Conservation (phyloP, 2,113 vertebrate genomes). For the Pimephales promelas region DNA sequence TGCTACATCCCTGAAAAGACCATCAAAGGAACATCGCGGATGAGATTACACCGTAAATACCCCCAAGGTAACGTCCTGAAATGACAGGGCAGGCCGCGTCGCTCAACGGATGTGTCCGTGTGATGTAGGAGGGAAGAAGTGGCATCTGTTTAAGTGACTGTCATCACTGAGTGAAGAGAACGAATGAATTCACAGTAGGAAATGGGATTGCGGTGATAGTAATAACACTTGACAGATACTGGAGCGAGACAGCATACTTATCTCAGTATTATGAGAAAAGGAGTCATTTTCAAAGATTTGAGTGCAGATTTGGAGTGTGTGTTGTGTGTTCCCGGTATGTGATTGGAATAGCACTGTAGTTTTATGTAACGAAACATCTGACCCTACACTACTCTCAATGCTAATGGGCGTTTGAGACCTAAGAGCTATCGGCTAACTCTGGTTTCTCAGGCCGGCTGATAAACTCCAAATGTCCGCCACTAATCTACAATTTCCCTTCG, state of each 20-base stretch:
- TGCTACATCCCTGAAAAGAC: neutral
- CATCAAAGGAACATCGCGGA: slow-evolving; percentile 6
- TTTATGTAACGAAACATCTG: slow-evolving; percentile 53
- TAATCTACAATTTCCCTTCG: slow-evolving; percentile 28
- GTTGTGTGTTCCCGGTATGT: slow-evolving; percentile 11
- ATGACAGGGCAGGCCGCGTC: slow-evolving; percentile 53
- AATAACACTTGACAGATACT: slow-evolving; percentile 73
- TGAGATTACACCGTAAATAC: slow-evolving; percentile 49
- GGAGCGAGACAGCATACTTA: slow-evolving; percentile 69
- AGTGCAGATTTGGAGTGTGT: slow-evolving; percentile 38
- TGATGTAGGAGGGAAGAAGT: slow-evolving; percentile 60
- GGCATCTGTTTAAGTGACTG: slow-evolving; percentile 71
- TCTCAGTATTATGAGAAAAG: slow-evolving; percentile 70
- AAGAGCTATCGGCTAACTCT: slow-evolving; percentile 37
- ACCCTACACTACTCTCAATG: slow-evolving; percentile 56
- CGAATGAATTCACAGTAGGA: slow-evolving; percentile 63
- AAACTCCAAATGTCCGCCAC: slow-evolving; percentile 7
- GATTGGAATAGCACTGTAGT: slow-evolving; percentile 35
- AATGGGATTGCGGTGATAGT: slow-evolving; percentile 69
- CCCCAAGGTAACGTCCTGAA: slow-evolving; percentile 56
- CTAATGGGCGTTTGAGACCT: slow-evolving; percentile 60
- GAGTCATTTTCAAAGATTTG: slow-evolving; percentile 60
- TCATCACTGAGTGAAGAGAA: slow-evolving; percentile 63
- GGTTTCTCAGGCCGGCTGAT: neutral
- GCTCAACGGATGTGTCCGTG: slow-evolving; percentile 57